Conservation (phyloP, 2,888 invertebrate species). For the Vanessa cardui region DNA sequence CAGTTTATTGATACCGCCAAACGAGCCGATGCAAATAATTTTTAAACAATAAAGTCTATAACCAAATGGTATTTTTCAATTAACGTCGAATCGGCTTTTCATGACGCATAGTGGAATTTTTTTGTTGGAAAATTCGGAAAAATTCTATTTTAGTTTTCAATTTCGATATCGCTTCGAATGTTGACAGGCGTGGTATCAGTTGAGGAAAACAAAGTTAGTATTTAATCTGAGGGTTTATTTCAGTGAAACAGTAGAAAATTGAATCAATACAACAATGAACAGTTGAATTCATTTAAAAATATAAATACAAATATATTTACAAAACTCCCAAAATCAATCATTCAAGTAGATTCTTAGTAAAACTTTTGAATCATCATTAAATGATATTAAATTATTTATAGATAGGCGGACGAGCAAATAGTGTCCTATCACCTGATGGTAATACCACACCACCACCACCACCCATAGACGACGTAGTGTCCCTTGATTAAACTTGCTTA, state of each 20-base stretch:
- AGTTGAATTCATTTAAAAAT: too few relatives aligned
- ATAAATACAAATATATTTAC: too few relatives aligned
- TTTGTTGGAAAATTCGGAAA: slow-evolving; percentile 36
- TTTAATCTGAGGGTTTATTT: slow-evolving; percentile 6
- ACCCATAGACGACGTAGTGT: too few relatives aligned
- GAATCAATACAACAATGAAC: neutral
- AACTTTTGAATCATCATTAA: too few relatives aligned
- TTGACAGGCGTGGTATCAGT: slow-evolving; percentile 9
- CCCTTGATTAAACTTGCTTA: too few relatives aligned
- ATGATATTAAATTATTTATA: too few relatives aligned
- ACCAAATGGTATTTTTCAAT: slow-evolving; percentile 34
- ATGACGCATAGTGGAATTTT: slow-evolving; percentile 21
- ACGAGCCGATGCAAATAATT: slow-evolving; percentile 2
- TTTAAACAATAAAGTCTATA: slow-evolving; percentile 26
- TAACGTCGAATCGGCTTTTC: slow-evolving; percentile 31
- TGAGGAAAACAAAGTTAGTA: slow-evolving; percentile 5
- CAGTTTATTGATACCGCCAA: neutral
- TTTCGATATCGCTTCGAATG: slow-evolving; percentile 15
- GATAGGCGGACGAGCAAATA: too few relatives aligned
- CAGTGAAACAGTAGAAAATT: neutral
- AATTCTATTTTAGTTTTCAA: slow-evolving; percentile 28
- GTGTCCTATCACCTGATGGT: too few relatives aligned
- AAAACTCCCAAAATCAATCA: too few relatives aligned
- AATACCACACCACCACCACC: too few relatives aligned
- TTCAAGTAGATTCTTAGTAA: too few relatives aligned